Conservation (phyloP, 2,113 vertebrate species). For the Etia nguti region DNA sequence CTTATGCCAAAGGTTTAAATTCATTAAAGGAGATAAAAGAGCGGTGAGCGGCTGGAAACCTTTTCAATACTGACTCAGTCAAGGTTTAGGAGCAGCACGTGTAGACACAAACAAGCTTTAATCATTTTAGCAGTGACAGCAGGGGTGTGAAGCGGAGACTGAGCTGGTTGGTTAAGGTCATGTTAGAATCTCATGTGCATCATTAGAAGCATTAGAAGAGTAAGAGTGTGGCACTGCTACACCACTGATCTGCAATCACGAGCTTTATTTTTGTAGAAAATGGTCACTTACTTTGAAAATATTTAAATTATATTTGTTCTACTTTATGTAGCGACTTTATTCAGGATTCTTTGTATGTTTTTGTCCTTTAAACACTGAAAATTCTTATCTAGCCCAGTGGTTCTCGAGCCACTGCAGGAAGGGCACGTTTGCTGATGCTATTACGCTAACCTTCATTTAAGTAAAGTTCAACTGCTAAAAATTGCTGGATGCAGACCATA, state of each 20-base stretch:
- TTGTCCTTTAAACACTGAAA: slow-evolving; percentile 13
- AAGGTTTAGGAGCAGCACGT: background rate
- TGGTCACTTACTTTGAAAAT: background rate
- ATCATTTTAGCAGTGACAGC: background rate
- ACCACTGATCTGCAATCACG: background rate
- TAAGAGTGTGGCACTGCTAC: background rate
- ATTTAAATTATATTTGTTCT: background rate
- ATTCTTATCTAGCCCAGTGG: background rate
- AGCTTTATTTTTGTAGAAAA: background rate
- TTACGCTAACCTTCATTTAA: background rate
- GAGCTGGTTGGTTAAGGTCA: background rate
- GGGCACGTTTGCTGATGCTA: background rate
- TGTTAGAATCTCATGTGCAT: background rate
- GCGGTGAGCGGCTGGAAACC: slow-evolving; percentile 15
- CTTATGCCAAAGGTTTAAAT: slow-evolving; percentile 16
- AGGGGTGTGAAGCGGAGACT: background rate
- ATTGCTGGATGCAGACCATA: background rate
- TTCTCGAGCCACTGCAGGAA: background rate
- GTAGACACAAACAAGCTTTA: background rate
- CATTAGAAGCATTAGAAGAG: background rate
- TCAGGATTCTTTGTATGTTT: background rate
- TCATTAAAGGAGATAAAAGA: slow-evolving; percentile 22
- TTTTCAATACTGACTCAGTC: background rate
- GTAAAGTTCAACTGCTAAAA: background rate
- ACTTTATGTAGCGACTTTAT: background rate